phyloP scores from a whole-genome alignment of 2,888 invertebrate species.

The Matsumyia berberina region DNA sequence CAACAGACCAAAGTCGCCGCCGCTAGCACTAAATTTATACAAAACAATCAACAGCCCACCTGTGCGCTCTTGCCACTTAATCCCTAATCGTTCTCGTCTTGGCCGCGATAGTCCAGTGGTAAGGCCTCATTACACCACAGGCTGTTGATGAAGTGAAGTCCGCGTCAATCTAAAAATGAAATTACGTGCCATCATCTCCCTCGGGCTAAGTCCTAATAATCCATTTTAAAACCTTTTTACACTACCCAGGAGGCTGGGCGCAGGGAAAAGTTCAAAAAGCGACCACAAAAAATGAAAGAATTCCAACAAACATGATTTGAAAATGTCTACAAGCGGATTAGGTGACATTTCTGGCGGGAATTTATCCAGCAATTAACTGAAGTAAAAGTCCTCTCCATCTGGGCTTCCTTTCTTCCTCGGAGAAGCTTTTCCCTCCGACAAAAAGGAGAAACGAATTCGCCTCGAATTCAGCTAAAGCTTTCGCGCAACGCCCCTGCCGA shows the following conservation, averaged over 20 bases:
- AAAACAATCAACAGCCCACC: slow-evolving; percentile 53
- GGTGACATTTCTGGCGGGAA: slow-evolving; percentile 38
- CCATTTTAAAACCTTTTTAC: slow-evolving; percentile 68
- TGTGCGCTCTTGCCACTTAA: slow-evolving; percentile 42
- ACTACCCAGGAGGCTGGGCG: slow-evolving; percentile 34
- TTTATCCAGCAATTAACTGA: slow-evolving; percentile 29
- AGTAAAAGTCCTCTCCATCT: slow-evolving; percentile 17
- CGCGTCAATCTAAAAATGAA: slow-evolving; percentile 48
- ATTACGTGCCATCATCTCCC: slow-evolving; percentile 56
- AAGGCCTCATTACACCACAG: slow-evolving; percentile 38
- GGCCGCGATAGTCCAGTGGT: slow-evolving; percentile 12
- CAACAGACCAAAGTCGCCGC: neutral
- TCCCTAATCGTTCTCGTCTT: slow-evolving; percentile 41
- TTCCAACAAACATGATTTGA: neutral
- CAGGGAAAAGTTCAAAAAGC: slow-evolving; percentile 33
- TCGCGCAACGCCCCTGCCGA: neutral
- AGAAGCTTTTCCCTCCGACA: neutral
- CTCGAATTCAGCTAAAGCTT: slow-evolving; percentile 61
- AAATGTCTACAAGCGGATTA: neutral
- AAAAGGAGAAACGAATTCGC: slow-evolving; percentile 49
- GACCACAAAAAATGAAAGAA: neutral
- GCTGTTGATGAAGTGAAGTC: slow-evolving; percentile 66
- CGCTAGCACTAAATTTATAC: slow-evolving; percentile 22
- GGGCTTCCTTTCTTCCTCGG: slow-evolving; percentile 5
- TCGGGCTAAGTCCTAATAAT: slow-evolving; percentile 54